Conservation (phyloP, 2,888 invertebrate genomes). For the Capitulum mitella region DNA sequence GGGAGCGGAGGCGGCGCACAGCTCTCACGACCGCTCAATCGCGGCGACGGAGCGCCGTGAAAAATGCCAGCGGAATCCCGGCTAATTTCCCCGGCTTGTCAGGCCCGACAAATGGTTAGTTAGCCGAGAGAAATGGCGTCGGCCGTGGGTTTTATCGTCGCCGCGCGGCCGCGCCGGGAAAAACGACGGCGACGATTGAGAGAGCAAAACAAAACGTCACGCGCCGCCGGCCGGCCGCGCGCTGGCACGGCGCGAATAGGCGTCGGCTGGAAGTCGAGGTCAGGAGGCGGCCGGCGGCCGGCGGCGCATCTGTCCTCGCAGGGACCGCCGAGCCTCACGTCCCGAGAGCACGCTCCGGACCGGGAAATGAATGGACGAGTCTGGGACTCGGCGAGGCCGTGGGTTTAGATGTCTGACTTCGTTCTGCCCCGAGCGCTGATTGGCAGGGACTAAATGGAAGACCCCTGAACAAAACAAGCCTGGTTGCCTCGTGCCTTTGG, state of each 20-base stretch:
- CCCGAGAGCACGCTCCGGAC: too few species aligned
- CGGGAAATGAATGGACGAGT: too few species aligned
- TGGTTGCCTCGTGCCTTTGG: too few species aligned
- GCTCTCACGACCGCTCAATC: not conserved
- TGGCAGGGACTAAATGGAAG: too few species aligned
- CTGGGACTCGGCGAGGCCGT: too few species aligned
- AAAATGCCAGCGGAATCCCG: not conserved
- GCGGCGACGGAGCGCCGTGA: not conserved
- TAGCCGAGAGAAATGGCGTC: not conserved
- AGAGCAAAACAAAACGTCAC: not conserved
- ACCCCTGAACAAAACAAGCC: too few species aligned
- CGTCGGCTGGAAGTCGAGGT: not conserved
- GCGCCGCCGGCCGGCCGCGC: not conserved
- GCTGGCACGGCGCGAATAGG: not conserved
- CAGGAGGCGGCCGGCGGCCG: too few species aligned
- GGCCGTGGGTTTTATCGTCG: conserved; percentile 11
- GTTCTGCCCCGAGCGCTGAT: too few species aligned
- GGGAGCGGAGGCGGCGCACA: not conserved
- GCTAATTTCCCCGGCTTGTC: conserved; percentile 10
- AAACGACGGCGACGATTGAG: not conserved
- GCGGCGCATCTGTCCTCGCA: too few species aligned
- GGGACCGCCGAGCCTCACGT: too few species aligned
- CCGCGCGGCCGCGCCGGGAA: not conserved
- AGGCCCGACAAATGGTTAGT: conserved; percentile 11
- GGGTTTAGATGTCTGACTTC: too few species aligned